Conservation (phyloP, 2,888 invertebrate species). For the Mycogona germanica region DNA sequence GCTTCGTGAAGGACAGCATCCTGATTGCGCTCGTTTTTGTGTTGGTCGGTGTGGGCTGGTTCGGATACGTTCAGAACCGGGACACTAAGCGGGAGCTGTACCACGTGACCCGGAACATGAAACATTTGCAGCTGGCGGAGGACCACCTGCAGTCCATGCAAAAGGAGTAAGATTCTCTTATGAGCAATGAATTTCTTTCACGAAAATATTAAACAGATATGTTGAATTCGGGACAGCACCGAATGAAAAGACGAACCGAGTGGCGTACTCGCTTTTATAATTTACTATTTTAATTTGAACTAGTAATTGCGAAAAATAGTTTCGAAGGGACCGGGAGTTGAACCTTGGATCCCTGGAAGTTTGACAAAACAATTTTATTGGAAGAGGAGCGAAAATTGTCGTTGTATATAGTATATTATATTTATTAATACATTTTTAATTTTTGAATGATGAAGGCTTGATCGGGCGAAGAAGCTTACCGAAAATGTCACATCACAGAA, state of each 20-base stretch:
- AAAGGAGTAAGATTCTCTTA: slow-evolving; percentile 35
- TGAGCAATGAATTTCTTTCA: no score
- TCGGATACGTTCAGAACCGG: slow-evolving; percentile 80
- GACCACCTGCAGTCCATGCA: slow-evolving; percentile 74
- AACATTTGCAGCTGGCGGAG: slow-evolving; percentile 78
- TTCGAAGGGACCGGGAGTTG: no score
- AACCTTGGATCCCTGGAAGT: no score
- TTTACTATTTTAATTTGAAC: no score
- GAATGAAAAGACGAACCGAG: no score
- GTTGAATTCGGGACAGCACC: no score
- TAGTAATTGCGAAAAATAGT: no score
- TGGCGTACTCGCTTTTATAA: no score
- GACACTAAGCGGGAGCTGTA: slow-evolving; percentile 72
- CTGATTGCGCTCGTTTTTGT: slow-evolving; percentile 69
- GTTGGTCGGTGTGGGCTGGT: slow-evolving; percentile 80
- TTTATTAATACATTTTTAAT: slow-evolving; percentile 9
- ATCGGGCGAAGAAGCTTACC: slow-evolving; percentile 69
- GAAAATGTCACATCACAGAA: slow-evolving; percentile 43
- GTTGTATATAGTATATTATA: background rate
- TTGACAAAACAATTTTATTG: no score
- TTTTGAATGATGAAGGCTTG: slow-evolving; percentile 39
- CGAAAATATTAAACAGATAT: no score
- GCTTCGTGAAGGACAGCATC: slow-evolving; percentile 78
- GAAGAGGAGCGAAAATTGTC: no score
- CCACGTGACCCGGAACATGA: slow-evolving; percentile 90